Percentiles rank a stretch among this genome's conserved stretches.
These are phyloP conservation scores for Ips typographus DNA, from an alignment of 1,140 invertebrate genomes.

Conservation along the genomic window DNA sequence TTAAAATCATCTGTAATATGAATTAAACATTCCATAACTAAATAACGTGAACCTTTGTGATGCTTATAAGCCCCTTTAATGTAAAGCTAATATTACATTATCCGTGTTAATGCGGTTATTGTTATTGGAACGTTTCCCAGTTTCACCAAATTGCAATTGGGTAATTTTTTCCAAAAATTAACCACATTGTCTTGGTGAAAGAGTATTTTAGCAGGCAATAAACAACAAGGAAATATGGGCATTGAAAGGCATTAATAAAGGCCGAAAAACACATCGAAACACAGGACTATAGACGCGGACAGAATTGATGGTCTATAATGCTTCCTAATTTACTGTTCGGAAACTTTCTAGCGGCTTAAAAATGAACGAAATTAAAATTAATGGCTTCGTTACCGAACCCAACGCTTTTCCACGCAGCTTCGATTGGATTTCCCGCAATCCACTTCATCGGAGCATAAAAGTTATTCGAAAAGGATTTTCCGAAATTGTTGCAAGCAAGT, in stretches of 20 bases:
- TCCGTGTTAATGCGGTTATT: conserved; percentile 1
- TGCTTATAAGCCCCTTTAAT: conserved; percentile 5
- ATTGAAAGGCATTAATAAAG: conserved; percentile 6
- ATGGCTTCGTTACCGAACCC: conserved; percentile 10
- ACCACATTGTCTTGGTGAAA: background rate
- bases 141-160: no score
- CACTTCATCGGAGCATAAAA: conserved; percentile 16
- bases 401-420: conserved; percentile 12
- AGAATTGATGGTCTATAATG: conserved; percentile 16
- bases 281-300: background rate
- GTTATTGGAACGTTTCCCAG: no score
- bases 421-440: conserved; percentile 15
- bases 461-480: background rate
- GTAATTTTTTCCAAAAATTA: background rate
- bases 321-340: conserved; percentile 16
- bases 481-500: background rate
- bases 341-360: conserved; percentile 11
- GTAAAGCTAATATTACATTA: conserved; percentile 14
- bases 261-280: conserved; percentile 3
- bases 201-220: no score
- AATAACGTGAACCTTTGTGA: conserved; percentile 3
- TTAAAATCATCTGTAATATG: conserved; percentile 7
- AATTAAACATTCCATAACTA: background rate
- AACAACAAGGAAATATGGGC: background rate
- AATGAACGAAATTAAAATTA: conserved; percentile 18